Conservation (phyloP, 2,888 invertebrate genomes). For the Loripinus fragilis region DNA sequence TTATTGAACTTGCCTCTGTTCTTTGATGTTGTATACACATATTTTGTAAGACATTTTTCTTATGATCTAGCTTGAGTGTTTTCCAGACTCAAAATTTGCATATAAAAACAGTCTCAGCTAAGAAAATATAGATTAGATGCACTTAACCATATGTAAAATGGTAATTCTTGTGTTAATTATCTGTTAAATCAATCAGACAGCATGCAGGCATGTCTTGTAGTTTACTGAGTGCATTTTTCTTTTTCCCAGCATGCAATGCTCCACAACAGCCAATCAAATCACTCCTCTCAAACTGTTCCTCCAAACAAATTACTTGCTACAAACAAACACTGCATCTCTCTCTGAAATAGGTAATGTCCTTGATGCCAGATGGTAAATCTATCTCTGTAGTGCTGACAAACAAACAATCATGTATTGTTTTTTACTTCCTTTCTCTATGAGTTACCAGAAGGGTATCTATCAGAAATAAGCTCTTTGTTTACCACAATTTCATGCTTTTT, state of each 20-base stretch:
- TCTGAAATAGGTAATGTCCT: conserved; percentile 61
- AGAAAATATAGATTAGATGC: too few species aligned
- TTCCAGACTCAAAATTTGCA: too few species aligned
- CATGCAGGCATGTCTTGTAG: conserved; percentile 13
- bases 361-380: conserved; percentile 37
- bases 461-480: too few species aligned
- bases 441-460: not conserved
- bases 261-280: not conserved
- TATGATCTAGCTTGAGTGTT: too few species aligned
- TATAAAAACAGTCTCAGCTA: too few species aligned
- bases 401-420: not conserved
- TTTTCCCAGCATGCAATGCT: not conserved
- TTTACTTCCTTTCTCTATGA: not conserved
- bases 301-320: conserved; percentile 10
- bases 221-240: conserved; percentile 12
- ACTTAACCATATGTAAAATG: not conserved
- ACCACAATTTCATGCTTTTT: too few species aligned
- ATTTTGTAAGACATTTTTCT: too few species aligned
- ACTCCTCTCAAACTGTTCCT: not conserved
- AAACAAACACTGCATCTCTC: not conserved
- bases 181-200: conserved; percentile 6
- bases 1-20: too few species aligned
- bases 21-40: too few species aligned
- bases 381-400: conserved; percentile 2
- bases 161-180: not conserved